Percentiles rank a stretch among this genome's conserved stretches.
Evolutionary conservation across 1,140 invertebrate genomes (phyloP).

Genomic region (Euura lappo): DNA sequence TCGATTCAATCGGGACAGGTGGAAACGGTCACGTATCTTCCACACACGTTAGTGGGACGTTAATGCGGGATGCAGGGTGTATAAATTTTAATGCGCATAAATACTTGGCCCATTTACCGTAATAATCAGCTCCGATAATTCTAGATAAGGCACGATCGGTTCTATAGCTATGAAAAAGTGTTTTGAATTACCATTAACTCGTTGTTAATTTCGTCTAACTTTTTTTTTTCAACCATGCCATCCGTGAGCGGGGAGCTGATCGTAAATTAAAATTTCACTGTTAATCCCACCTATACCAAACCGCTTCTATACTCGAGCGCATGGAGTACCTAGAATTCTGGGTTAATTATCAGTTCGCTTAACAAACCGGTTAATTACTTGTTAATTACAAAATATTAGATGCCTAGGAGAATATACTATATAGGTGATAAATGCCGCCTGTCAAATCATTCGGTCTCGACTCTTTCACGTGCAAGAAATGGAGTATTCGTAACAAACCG

Average conservation of each 20-base stretch:
- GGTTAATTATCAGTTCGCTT: background rate
- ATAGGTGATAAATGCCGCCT: background rate
- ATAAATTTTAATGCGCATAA: background rate
- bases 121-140: background rate
- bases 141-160: background rate
- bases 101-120: background rate
- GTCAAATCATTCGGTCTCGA: background rate
- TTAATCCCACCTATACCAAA: background rate
- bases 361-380: background rate
- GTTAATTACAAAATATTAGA: background rate
- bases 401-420: background rate
- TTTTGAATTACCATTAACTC: background rate
- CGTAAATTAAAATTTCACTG: constrained; percentile 1
- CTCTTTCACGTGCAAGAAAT: background rate
- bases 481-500: background rate
- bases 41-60: background rate
- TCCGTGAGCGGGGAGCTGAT: background rate
- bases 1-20: background rate
- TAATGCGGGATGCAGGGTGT: background rate
- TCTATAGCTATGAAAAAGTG: background rate
- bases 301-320: no score
- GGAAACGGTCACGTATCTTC: background rate
- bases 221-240: no score
- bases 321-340: no score
- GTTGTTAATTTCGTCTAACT: no score